Evolutionary conservation across 1,140 invertebrate species (phyloP).

Genomic region (Cydia amplana): DNA sequence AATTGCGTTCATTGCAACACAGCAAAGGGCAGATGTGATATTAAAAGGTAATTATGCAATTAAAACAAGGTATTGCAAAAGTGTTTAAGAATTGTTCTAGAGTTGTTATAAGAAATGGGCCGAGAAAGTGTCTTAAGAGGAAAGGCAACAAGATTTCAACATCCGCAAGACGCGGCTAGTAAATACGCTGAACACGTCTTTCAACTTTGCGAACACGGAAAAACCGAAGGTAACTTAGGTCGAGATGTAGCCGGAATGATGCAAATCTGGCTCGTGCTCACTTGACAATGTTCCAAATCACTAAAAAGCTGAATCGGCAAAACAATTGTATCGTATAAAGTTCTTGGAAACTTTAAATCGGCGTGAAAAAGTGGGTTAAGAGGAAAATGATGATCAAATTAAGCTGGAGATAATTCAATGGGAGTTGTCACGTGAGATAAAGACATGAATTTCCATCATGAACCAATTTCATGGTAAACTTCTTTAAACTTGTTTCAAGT

Average conservation of each 20-base stretch:
- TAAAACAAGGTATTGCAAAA: conserved; percentile 1
- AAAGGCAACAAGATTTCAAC: conserved; percentile 16
- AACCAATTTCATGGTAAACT: neutral
- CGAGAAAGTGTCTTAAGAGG: conserved; percentile 14
- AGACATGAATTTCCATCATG: neutral
- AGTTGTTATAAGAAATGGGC: neutral
- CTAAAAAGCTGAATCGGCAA: conserved; percentile 24
- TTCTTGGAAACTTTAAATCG: conserved; percentile 6
- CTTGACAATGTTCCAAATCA: conserved; percentile 28
- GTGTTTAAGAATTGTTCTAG: neutral
- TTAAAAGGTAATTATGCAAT: neutral
- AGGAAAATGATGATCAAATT: neutral
- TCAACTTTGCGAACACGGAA: conserved; percentile 31
- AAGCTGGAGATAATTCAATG: neutral
- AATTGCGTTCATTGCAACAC: neutral
- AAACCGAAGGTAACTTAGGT: conserved; percentile 29
- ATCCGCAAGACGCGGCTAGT: neutral
- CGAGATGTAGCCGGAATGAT: conserved; percentile 1
- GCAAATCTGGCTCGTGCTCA: conserved; percentile 20
- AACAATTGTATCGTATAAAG: conserved; percentile 18
- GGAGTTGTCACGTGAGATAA: neutral
- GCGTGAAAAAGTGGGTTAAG: neutral
- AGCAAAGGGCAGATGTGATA: neutral
- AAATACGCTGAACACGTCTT: conserved; percentile 23
- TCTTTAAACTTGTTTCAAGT: conserved; percentile 12